These are phyloP conservation scores for Euwallacea similis DNA, from an alignment of 1,140 invertebrate genomes.

Conservation along the genomic window DNA sequence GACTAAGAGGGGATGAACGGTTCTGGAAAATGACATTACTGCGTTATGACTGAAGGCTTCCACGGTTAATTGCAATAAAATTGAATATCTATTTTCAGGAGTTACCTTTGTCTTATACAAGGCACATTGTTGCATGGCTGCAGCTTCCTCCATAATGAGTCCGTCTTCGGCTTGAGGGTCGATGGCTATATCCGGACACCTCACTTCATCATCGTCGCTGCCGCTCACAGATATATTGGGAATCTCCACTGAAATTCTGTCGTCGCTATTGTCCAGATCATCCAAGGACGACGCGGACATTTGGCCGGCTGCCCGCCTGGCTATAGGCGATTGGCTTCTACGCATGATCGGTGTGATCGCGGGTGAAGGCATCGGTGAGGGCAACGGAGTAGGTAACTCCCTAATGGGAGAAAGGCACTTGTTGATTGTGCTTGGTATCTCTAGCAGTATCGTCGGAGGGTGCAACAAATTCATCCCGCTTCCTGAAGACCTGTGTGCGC, in stretches of 20 bases:
- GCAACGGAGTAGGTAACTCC: constrained; percentile 70
- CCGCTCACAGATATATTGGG: constrained; percentile 51
- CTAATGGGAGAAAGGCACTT: constrained; percentile 74
- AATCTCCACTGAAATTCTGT: constrained; percentile 53
- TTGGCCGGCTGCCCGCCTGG: constrained; percentile 33
- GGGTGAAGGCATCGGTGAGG: constrained; percentile 68
- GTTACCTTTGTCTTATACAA: constrained; percentile 46
- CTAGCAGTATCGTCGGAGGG: constrained; percentile 70
- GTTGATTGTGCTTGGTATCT: constrained; percentile 69
- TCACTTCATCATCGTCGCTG: constrained; percentile 50
- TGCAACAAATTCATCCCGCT: constrained; percentile 61
- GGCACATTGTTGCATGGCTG: constrained; percentile 47
- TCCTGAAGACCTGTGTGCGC: constrained; percentile 60
- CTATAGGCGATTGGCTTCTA: constrained; percentile 43
- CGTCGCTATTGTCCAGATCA: constrained; percentile 54
- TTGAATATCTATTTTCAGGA: background rate
- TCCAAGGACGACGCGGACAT: constrained; percentile 52
- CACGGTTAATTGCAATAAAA: background rate
- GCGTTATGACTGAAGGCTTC: background rate
- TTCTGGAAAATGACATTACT: constrained; percentile 49
- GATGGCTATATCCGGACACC: constrained; percentile 47
- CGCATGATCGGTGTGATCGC: constrained; percentile 67
- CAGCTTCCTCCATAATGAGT: constrained; percentile 52
- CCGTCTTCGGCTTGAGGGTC: constrained; percentile 51
- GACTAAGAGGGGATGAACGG: constrained; percentile 56